These are phyloP conservation scores for Tetragonisca angustula DNA, from an alignment of 2,888 invertebrate genomes.

Conservation along the genomic window DNA sequence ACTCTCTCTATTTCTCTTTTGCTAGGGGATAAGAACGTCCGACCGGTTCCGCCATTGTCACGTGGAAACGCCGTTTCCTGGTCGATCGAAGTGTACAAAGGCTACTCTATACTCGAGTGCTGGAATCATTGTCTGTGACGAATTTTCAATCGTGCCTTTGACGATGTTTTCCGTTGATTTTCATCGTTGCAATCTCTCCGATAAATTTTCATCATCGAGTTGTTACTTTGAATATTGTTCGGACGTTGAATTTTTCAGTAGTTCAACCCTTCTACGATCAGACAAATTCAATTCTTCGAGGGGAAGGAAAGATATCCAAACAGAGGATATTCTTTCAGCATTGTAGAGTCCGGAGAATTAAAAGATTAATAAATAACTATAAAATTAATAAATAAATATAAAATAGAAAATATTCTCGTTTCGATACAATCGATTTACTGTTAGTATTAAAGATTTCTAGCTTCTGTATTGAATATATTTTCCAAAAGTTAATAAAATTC, in stretches of 20 bases:
- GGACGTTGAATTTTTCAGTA: not conserved
- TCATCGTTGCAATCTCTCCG: not conserved
- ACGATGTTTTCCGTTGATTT: not conserved
- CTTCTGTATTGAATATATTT: too few species aligned
- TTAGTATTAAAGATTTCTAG: too few species aligned
- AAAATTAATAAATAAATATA: too few species aligned
- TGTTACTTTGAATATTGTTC: not conserved
- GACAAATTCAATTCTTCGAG: too few species aligned
- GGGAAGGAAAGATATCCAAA: too few species aligned
- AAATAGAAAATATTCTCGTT: too few species aligned
- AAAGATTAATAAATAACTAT: too few species aligned
- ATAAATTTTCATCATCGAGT: not conserved
- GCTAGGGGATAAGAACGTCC: not conserved
- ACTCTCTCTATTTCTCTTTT: not conserved
- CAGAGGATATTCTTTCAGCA: too few species aligned
- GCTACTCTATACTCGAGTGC: not conserved
- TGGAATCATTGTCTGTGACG: not conserved
- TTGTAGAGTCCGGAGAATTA: too few species aligned
- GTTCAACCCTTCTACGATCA: too few species aligned
- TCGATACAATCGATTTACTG: too few species aligned
- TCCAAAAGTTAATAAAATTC: too few species aligned
- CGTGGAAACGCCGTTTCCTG: not conserved
- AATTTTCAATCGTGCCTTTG: not conserved
- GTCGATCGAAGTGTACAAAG: constrained; percentile 3
- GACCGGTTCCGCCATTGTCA: constrained; percentile 17